Evolutionary conservation across 1,140 invertebrate species (phyloP), one percentile per base, ranked within the genome.

Genomic region (Ooceraea biroi): DNA sequence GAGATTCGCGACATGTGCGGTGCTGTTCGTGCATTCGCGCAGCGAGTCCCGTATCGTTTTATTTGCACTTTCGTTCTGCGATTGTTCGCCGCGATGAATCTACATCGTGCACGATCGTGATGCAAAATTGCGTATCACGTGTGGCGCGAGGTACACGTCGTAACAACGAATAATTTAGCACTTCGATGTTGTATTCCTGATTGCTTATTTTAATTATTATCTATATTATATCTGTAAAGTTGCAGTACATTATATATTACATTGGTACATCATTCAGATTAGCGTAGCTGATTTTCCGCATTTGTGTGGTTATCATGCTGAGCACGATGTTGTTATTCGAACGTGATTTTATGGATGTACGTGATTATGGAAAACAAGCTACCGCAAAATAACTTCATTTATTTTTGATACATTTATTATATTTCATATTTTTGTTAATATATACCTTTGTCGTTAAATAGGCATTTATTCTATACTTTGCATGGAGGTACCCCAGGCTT

Each of bases 31-130:
- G 60, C 72, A 65, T 57, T 48, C 19, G 52, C 25, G 50, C 36
- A 77, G 22, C 52, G 30, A 72, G 48, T 76, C 55, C 19, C 41
- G 36, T 5, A 14, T 74, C 72, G 41, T 74, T 65, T 74, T 50
- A 19, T 66, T 60, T 25, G 36, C 30, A 44, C n/a, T 63, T 48
- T 50, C 48, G 12, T 57, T 52, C 27, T 22, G 7, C 41, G 74
- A 46, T 78, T 80, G 50, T 58, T 80, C 27, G 82, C 25, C 50
- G 74, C 27, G 71, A n/a, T 25, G 73, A 77, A 60, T 61, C 58
- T 36, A 83, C 25, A 76, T 76, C 19, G n/a, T n/a, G n/a, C n/a
- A n/a, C n/a, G n/a, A n/a, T n/a, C n/a, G 48, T 7, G 27, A 14
- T 17, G 8, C 22, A 30, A 30, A 52, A 55, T 74, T 65, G 46